Conservation (phyloP, 2,888 invertebrate species). For the Mythimna ferrago region DNA sequence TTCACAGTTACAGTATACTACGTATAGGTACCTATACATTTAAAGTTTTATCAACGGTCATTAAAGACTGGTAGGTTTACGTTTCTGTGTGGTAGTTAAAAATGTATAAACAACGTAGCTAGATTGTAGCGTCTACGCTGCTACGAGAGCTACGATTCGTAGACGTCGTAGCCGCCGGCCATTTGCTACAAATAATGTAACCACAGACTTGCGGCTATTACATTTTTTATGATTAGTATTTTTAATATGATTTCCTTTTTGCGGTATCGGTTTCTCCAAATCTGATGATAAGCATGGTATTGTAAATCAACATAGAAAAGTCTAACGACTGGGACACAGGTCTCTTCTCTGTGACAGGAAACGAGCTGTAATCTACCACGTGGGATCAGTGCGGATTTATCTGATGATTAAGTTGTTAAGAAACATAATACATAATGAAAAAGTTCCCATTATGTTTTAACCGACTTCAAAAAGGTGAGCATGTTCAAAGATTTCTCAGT, state of each 20-base stretch:
- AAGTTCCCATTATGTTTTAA: neutral
- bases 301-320: no score
- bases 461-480: no score
- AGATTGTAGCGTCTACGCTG: constrained; percentile 50
- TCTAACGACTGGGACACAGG: neutral
- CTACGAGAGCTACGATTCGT: constrained; percentile 52
- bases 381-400: neutral
- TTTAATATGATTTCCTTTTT: constrained; percentile 28
- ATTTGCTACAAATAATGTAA: constrained; percentile 51
- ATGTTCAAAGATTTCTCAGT: no score
- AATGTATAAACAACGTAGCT: constrained; percentile 51
- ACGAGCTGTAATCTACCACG: neutral
- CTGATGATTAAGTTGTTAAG: neutral
- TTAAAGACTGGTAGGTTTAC: constrained; percentile 9
- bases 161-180: constrained; percentile 44
- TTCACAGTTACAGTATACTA: neutral
- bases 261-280: neutral
- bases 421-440: no score
- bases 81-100: constrained; percentile 41
- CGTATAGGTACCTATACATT: neutral
- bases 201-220: constrained; percentile 40
- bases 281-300: no score
- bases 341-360: neutral
- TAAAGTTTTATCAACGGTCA: constrained; percentile 18
- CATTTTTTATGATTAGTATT: constrained; percentile 39